These are phyloP conservation scores for Acanthococcus lagerstroemiae DNA, from an alignment of 2,888 invertebrate genomes.

Conservation along the genomic window DNA sequence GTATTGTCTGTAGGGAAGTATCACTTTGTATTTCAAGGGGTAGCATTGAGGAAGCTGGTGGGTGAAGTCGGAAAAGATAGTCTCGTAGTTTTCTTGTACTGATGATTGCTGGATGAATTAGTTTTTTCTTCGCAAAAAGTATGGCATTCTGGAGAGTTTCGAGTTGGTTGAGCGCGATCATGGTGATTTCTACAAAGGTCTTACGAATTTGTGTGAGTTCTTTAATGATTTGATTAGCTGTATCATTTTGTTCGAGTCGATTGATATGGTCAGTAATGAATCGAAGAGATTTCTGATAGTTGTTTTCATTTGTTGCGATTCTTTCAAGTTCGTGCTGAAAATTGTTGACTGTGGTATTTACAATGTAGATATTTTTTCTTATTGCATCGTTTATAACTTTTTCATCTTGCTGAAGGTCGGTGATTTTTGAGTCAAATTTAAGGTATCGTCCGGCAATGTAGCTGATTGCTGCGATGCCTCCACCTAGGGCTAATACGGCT, in stretches of 20 bases:
- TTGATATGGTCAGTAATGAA: not conserved
- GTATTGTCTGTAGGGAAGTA: not conserved
- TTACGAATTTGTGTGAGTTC: not conserved
- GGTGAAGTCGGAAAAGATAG: not conserved
- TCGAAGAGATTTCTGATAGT: not conserved
- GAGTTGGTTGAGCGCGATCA: not conserved
- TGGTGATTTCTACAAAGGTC: not conserved
- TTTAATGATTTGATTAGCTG: not conserved
- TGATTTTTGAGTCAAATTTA: not conserved
- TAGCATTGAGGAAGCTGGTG: not conserved
- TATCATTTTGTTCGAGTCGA: not conserved
- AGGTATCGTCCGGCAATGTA: not conserved
- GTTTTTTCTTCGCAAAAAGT: not conserved
- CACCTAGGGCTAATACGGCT: not conserved
- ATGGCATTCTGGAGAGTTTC: not conserved
- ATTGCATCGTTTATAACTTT: no score
- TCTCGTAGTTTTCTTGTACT: not conserved
- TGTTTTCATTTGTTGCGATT: no score
- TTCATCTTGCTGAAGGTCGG: no score
- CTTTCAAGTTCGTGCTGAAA: no score
- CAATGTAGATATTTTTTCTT: no score
- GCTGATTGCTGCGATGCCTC: not conserved
- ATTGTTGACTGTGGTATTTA: no score
- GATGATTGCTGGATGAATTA: not conserved
- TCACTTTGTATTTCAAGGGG: not conserved